Conservation (phyloP, 2,113 vertebrate species). For the Proteles cristata region DNA sequence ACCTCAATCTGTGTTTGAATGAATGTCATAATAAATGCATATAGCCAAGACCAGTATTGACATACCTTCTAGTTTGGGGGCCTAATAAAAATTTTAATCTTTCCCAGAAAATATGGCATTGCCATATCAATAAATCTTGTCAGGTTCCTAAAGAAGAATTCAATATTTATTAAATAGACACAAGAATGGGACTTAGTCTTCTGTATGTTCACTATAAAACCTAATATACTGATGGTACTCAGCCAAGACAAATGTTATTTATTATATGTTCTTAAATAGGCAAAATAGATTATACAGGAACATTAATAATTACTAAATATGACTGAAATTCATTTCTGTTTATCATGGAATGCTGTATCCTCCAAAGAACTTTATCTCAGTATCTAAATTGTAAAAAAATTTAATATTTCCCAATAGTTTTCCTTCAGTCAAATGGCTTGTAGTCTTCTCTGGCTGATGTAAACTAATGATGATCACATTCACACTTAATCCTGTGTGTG, state of each 20-base stretch:
- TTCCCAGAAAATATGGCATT: slow-evolving; percentile 72
- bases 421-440: background rate
- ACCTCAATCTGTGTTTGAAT: slow-evolving; percentile 26
- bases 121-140: slow-evolving; percentile 74
- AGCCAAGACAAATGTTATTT: slow-evolving; percentile 49
- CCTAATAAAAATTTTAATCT: slow-evolving; percentile 68
- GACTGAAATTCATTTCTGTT: slow-evolving; percentile 12
- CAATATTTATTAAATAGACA: slow-evolving; percentile 74
- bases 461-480: background rate
- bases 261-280: slow-evolving; percentile 48
- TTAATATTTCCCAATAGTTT: background rate
- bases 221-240: slow-evolving; percentile 28
- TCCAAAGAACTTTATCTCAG: background rate
- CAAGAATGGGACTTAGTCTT: slow-evolving; percentile 26
- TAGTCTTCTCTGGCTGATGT: background rate
- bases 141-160: slow-evolving; percentile 66
- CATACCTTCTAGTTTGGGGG: slow-evolving; percentile 54
- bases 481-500: background rate
- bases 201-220: slow-evolving; percentile 45
- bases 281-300: background rate
- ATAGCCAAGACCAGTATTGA: slow-evolving; percentile 58
- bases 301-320: slow-evolving; percentile 48
- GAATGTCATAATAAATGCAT: slow-evolving; percentile 71
- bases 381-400: background rate
- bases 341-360: slow-evolving; percentile 21